Percentiles rank a stretch among this genome's conserved stretches.
These are phyloP conservation scores for Corythornis vintsioides DNA, from an alignment of 2,113 vertebrate species.

Conservation along the genomic window DNA sequence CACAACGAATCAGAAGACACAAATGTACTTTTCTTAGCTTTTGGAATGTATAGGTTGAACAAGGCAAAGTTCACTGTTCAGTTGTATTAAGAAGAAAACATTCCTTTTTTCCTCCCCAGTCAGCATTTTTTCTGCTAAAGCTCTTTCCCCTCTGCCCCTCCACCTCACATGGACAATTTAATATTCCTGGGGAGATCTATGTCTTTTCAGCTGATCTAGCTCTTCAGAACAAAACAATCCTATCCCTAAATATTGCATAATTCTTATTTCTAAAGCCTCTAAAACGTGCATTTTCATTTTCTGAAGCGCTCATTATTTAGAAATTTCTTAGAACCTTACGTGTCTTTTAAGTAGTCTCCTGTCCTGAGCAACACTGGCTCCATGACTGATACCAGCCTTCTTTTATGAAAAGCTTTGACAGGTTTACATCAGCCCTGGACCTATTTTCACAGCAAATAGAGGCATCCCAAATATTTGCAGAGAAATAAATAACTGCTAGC, in stretches of 20 bases:
- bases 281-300: background rate
- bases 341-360: background rate
- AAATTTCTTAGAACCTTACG: background rate
- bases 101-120: background rate
- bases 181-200: background rate
- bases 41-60: background rate
- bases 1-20: background rate
- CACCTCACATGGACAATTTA: fast-evolving
- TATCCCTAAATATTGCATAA: background rate
- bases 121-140: background rate
- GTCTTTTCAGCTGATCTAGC: background rate
- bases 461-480: background rate
- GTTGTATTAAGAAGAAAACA: background rate
- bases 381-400: background rate
- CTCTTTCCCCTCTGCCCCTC: fast-evolving
- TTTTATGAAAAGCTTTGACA: background rate
- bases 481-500: background rate
- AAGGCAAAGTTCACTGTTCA: background rate
- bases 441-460: background rate
- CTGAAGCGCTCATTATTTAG: background rate
- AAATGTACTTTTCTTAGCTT: background rate
- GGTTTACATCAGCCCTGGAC: background rate
- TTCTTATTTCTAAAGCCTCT: background rate
- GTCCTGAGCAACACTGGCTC: background rate
- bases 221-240: background rate